Percentiles rank a stretch among this genome's conserved stretches.
Conservation (phyloP, 2,797 vertebrate genomes). For the Karalla daura region DNA sequence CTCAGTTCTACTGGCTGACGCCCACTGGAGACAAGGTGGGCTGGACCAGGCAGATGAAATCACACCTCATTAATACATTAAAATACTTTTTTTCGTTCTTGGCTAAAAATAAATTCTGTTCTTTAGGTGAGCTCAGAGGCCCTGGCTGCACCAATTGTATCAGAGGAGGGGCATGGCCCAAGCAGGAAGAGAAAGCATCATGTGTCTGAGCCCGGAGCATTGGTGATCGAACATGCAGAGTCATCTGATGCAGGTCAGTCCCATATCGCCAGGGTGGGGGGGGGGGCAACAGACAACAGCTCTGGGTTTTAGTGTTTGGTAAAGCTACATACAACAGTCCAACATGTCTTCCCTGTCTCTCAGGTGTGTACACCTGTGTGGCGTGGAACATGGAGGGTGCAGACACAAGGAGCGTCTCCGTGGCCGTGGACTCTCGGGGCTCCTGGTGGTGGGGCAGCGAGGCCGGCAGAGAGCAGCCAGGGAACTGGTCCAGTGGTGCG, state of each 20-base stretch:
- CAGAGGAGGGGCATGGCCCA: conserved; percentile 59
- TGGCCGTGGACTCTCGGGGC: conserved; percentile 71
- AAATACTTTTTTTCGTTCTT: neutral
- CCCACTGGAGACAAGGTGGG: conserved; percentile 85
- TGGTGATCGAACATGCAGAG: conserved; percentile 81
- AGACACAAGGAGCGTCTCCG: conserved; percentile 80
- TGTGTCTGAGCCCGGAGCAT: conserved; percentile 78
- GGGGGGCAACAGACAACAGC: neutral
- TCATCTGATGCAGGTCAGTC: conserved; percentile 77
- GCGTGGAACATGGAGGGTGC: conserved; percentile 86
- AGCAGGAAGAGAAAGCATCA: conserved; percentile 70
- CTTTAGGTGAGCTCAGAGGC: conserved; percentile 80
- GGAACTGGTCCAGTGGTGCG: conserved; percentile 53
- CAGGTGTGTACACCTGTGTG: conserved; percentile 85
- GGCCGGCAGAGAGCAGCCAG: conserved; percentile 26
- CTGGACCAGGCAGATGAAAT: too few relatives aligned
- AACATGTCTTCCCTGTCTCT: neutral
- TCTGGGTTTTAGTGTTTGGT: neutral
- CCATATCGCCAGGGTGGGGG: neutral
- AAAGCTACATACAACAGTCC: too few relatives aligned
- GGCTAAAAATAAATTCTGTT: too few relatives aligned
- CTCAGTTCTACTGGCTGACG: conserved; percentile 88
- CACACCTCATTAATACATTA: too few relatives aligned
- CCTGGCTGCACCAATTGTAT: conserved; percentile 61
- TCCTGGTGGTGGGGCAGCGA: conserved; percentile 10